These are phyloP conservation scores for Macropus fuliginosus DNA, from an alignment of 2,797 vertebrate species.

Conservation along the genomic window DNA sequence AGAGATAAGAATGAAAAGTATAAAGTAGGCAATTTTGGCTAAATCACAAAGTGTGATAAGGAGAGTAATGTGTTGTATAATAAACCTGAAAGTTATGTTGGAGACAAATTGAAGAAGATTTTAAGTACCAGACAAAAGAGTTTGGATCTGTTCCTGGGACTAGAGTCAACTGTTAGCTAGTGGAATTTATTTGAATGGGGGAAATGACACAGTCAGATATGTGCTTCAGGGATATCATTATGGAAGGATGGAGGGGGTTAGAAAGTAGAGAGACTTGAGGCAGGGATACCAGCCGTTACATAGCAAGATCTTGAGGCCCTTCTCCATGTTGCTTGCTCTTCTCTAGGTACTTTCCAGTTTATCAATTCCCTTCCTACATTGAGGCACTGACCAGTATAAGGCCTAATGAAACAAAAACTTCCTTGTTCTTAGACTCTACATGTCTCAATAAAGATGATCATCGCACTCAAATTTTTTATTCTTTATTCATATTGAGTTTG, in stretches of 20 bases:
- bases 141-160: conserved; percentile 13
- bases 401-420: neutral
- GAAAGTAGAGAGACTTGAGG: neutral
- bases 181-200: neutral
- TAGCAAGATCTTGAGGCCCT: neutral
- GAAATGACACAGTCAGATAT: neutral
- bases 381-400: neutral
- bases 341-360: neutral
- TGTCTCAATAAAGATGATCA: neutral
- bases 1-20: neutral
- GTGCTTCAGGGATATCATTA: neutral
- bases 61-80: neutral
- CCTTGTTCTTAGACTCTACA: neutral
- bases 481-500: neutral
- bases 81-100: neutral
- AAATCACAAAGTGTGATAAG: neutral
- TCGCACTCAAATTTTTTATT: neutral
- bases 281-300: neutral
- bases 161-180: neutral
- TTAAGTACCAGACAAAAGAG: neutral
- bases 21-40: neutral
- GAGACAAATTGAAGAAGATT: neutral
- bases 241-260: neutral
- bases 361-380: neutral
- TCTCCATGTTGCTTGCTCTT: neutral